Percentiles rank a stretch among this genome's conserved stretches.
Conservation (phyloP, 2,797 vertebrate genomes). For the Hippoglossus hippoglossus region DNA sequence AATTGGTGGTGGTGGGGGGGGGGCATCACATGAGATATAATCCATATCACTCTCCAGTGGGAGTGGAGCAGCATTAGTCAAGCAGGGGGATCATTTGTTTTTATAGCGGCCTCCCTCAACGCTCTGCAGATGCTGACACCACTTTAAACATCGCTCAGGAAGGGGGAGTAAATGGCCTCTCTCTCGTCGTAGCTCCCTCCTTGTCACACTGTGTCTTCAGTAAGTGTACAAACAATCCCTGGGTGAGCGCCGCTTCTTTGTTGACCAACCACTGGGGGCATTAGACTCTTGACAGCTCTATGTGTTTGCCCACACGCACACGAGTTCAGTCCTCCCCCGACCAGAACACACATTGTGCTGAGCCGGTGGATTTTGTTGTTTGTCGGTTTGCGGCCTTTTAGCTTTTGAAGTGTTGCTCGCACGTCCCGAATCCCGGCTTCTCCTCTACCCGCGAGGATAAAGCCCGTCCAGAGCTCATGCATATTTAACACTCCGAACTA, state of each 20-base stretch:
- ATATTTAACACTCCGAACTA: conserved; percentile 67
- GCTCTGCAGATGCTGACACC: conserved; percentile 46
- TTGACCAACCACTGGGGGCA: conserved; percentile 40
- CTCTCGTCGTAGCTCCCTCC: conserved; percentile 29
- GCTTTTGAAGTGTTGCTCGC: conserved; percentile 49
- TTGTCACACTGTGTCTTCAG: conserved; percentile 45
- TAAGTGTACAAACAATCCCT: conserved; percentile 41
- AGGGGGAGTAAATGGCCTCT: conserved; percentile 43
- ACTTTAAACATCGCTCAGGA: conserved; percentile 62
- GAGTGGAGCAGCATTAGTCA: conserved; percentile 64
- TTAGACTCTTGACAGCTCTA: conserved; percentile 37
- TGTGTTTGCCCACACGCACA: conserved; percentile 17
- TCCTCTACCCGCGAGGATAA: conserved; percentile 48
- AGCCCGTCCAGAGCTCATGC: conserved; percentile 54
- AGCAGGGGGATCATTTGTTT: conserved; percentile 65
- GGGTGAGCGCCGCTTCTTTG: conserved; percentile 30
- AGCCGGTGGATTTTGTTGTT: conserved; percentile 41
- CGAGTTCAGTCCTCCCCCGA: conserved; percentile 6
- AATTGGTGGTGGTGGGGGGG: conserved; percentile 51
- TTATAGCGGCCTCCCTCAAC: conserved; percentile 56
- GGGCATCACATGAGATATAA: conserved; percentile 58
- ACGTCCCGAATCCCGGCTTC: conserved; percentile 56
- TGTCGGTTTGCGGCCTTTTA: conserved; percentile 40
- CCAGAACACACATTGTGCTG: conserved; percentile 9
- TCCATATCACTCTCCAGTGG: conserved; percentile 63